Percentiles rank a stretch among this genome's conserved stretches.
These are phyloP conservation scores for Digitonthophagus gazella DNA, from an alignment of 2,888 invertebrate species.

Conservation along the genomic window DNA sequence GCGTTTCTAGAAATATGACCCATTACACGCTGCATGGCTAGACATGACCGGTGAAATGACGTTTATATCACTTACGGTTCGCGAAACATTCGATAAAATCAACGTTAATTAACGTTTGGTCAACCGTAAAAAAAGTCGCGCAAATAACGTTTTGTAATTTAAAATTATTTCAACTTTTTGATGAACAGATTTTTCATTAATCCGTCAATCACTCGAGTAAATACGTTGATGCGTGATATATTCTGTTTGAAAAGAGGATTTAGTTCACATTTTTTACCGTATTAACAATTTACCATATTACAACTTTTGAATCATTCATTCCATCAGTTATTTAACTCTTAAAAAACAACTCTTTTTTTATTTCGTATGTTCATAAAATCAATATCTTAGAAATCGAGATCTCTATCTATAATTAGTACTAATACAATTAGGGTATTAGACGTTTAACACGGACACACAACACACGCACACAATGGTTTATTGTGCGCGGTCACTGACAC, in stretches of 20 bases:
- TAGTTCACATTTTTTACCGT: neutral
- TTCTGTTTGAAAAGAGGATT: neutral
- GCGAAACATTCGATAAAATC: neutral
- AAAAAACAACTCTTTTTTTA: too few species aligned
- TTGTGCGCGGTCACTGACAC: neutral
- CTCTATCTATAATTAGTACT: neutral
- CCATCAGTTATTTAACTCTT: too few species aligned
- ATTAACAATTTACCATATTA: neutral
- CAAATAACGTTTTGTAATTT: neutral
- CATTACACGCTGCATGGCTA: neutral
- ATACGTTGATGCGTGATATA: too few species aligned
- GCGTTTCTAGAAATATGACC: neutral
- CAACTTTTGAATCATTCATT: too few species aligned
- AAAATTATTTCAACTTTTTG: neutral
- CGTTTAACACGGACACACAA: neutral
- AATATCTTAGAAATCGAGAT: too few species aligned
- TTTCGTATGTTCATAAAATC: too few species aligned
- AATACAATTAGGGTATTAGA: neutral
- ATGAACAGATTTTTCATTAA: neutral
- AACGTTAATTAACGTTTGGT: neutral
- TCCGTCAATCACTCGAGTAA: neutral
- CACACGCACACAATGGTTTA: neutral
- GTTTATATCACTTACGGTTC: neutral
- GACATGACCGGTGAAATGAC: neutral
- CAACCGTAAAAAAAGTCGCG: neutral